Evolutionary conservation across 2,113 vertebrate genomes (phyloP), one percentile per base, ranked within the genome.

Genomic region (Campylorhamphus procurvoides): DNA sequence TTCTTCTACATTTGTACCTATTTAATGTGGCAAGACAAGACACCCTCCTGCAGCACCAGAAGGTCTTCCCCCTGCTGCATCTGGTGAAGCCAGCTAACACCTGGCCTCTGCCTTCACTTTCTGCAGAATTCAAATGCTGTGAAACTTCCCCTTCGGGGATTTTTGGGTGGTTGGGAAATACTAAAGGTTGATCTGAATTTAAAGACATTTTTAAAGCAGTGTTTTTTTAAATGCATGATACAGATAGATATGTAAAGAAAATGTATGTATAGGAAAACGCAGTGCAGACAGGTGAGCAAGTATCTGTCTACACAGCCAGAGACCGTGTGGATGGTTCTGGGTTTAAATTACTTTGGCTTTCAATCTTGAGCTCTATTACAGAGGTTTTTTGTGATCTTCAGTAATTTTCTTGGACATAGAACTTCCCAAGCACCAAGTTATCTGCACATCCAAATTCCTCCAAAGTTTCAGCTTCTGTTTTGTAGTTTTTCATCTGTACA

Each of bases 371-470:
- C 50, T 86, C 37, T 14, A 8, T 47, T 10, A 3, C 31, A 33
- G 31, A 74, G 9, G 1, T 44, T 23, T 47, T 46, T 18, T 86
- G 37, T 40, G 40, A 62, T 35, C 46, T 82, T 68, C n/a, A 50
- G 9, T 27, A 85, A 9, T 68, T 79, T 90, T 15, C 50, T 62
- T 89, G 0, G 0, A 40, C 14, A 7, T 0, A 29, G 25, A 89
- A 37, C 7, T 67, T 96, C 15, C 6, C 50, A 67, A 62, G 31
- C 25, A 50, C 25, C 10, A 29, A 44, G 22, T 16, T 69, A 29
- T 24, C 63, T 62, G 24, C 27, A 14, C 9, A 5, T 60, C n/a
- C 47, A 58, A 71, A 9, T 49, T 66, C 42, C 33, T 81, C 42
- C 23, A 31, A 24, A 47, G 20, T 67, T 78, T 67, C 64, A 56